Evolutionary conservation across 1,140 invertebrate species (phyloP).

Genomic region (Colletes gigas): DNA sequence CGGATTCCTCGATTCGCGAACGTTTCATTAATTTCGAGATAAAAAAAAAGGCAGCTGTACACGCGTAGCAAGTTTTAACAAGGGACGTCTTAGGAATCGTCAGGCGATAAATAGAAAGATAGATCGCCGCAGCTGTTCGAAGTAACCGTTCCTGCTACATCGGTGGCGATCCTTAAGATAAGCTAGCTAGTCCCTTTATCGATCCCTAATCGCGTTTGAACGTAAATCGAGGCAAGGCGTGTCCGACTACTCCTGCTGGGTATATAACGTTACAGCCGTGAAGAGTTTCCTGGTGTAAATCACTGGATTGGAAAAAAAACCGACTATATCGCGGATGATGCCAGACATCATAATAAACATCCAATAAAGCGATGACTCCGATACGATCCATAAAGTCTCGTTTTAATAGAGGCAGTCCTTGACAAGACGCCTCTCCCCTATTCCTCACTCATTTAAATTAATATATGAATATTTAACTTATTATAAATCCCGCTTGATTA

Average conservation of each 20-base stretch:
- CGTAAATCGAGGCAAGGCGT: slow-evolving; percentile 33
- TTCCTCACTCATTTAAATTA: not conserved
- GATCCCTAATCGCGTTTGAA: slow-evolving; percentile 30
- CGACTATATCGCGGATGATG: not conserved
- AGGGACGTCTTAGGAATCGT: not conserved
- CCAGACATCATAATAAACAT: slow-evolving; percentile 15
- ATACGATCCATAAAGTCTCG: slow-evolving; percentile 27
- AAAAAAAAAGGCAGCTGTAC: not conserved
- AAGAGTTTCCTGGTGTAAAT: slow-evolving; percentile 54
- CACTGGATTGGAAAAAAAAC: slow-evolving; percentile 35
- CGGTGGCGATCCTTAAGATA: slow-evolving; percentile 13
- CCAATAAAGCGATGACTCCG: not conserved
- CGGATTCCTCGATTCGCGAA: no score
- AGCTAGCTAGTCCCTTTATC: slow-evolving; percentile 22
- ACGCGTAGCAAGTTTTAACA: not conserved
- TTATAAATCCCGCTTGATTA: not conserved
- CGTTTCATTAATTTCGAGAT: not conserved
- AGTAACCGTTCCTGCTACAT: slow-evolving; percentile 8
- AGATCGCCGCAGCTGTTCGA: not conserved
- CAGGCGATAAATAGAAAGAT: slow-evolving; percentile 17
- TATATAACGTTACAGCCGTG: slow-evolving; percentile 13
- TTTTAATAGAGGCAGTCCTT: slow-evolving; percentile 20
- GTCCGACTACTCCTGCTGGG: slow-evolving; percentile 24
- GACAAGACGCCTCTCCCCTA: not conserved
- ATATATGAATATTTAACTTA: not conserved